Base-by-base conservation (phyloP, 2,113 vertebrate genomes). In the Muntiacus reevesi region DNA sequence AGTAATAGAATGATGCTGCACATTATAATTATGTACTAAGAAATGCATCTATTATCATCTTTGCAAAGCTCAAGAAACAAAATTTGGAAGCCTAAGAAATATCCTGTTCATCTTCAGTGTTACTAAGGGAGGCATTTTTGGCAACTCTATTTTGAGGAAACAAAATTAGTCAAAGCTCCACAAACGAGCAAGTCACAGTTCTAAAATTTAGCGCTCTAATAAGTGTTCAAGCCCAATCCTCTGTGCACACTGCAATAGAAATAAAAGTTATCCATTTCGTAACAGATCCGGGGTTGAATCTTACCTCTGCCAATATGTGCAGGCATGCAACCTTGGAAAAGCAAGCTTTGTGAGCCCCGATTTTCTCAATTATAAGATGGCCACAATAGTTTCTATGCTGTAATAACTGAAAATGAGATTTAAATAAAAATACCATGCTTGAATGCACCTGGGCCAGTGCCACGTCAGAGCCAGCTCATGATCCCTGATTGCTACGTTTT, bases 61-160 rank as follows among this genome's bases (percentile, higher is more conserved):
- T 98, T 94, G 76, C 28, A 96, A 64, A 84, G 92, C 3, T 94
- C 50, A 78, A 84, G 57, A 97, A 95, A 52, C 30, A 97, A 54
- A 81, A 91, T 95, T 60, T 93, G 64, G 78, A 71, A 95, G 78
- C 11, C 40, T 67, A 40, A 76, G 83, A 93, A 84, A 67, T n/a
- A 64, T 4, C 6, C 52, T 81, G 21, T n/a, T 87, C 25, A 14
- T 23, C 12, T 59, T 93, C n/a, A 76, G 5, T 33, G 36, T 87
- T 78, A 91, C 9, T 30, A 79, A 87, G 27, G 23, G 23, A 86
- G 27, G 47, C 59, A 4, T 55, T n/a, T 92, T 47, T 89, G 55
- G 30, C 28, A 83, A 64, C 15, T 91, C n/a, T 67, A 17, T 76
- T 86, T 89, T 83, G 52, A 87, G 36, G 59, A 64, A 52, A 81